These are phyloP conservation scores for Mareca penelope DNA, from an alignment of 2,797 vertebrate species.

Conservation along the genomic window DNA sequence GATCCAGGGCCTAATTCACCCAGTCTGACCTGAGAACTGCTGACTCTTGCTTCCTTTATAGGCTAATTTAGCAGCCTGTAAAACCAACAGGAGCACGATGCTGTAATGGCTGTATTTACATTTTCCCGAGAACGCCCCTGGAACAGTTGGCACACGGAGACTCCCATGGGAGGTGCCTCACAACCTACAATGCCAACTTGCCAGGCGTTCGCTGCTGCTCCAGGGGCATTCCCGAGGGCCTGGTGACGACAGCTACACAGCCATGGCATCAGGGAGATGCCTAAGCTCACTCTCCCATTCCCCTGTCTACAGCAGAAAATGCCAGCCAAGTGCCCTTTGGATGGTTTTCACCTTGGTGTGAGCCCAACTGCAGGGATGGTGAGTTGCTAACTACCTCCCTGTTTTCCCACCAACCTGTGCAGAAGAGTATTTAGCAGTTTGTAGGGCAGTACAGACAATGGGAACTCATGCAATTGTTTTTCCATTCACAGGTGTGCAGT, in stretches of 20 bases:
- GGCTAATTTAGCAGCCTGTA: neutral
- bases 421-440: neutral
- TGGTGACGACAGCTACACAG: accelerated
- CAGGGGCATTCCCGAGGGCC: accelerated
- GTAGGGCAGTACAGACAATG: neutral
- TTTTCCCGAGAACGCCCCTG: neutral
- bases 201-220: neutral
- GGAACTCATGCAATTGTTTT: neutral
- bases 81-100: neutral
- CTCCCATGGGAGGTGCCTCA: neutral
- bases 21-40: neutral
- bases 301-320: neutral
- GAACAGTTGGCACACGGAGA: too few species aligned
- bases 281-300: neutral
- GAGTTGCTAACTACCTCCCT: neutral
- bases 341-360: neutral
- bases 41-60: neutral
- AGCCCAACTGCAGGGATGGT: neutral
- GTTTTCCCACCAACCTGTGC: neutral
- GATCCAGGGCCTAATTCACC: neutral
- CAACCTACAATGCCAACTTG: accelerated
- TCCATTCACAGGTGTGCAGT: neutral
- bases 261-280: neutral
- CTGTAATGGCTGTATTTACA: neutral
- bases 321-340: neutral